These are phyloP conservation scores for Thaleichthys pacificus DNA, from an alignment of 2,797 vertebrate genomes.

Conservation along the genomic window DNA sequence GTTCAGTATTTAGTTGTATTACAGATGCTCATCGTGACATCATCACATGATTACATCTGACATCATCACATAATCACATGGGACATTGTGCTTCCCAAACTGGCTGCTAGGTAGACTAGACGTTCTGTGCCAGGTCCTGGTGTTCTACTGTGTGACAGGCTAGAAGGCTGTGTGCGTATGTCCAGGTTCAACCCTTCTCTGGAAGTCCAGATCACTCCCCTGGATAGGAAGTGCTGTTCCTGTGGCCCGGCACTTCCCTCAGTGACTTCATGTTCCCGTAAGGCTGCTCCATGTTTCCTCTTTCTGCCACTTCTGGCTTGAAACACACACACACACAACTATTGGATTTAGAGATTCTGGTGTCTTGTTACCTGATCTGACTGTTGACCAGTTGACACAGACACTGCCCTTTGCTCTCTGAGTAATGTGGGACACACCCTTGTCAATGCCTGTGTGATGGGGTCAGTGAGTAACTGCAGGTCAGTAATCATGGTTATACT, in stretches of 20 bases:
- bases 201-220: conserved; percentile 58
- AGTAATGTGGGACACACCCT: too few relatives aligned
- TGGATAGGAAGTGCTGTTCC: conserved; percentile 78
- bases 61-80: background rate
- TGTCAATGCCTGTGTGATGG: background rate
- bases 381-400: too few relatives aligned
- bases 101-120: background rate
- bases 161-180: too few relatives aligned
- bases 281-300: too few relatives aligned
- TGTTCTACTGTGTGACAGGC: background rate
- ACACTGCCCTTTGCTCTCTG: too few relatives aligned
- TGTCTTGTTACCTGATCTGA: too few relatives aligned
- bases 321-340: conserved; percentile 28
- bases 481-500: background rate
- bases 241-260: conserved; percentile 68
- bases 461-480: conserved; percentile 3
- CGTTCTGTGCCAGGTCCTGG: background rate
- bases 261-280: conserved; percentile 67
- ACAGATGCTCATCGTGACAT: background rate
- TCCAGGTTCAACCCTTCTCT: conserved; percentile 39
- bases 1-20: too few relatives aligned
- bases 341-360: too few relatives aligned
- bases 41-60: background rate
- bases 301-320: too few relatives aligned
- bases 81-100: too few relatives aligned